Evolutionary conservation across 2,888 invertebrate species (phyloP), one percentile per base, ranked within the genome.

Genomic region (Drosophila putrida): DNA sequence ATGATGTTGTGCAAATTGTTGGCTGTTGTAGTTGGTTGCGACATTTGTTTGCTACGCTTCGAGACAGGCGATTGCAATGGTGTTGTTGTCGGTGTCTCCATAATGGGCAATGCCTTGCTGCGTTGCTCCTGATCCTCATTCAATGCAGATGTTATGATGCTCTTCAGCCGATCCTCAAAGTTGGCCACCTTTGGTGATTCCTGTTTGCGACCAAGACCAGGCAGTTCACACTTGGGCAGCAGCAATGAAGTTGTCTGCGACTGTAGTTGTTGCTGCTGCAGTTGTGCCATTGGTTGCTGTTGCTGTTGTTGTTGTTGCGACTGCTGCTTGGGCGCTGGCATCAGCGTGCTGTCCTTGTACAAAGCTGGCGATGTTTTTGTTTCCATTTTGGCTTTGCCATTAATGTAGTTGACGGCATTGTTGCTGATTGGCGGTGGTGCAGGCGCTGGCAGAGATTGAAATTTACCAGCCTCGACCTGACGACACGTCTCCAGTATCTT

Each of bases 401-500:
- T 76, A n/a, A 74, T 15, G 27, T 28, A 65, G 43, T 13, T 71
- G 10, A 61, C 6, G 13, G 58, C 10, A 4, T 28, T 60, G 20
- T 15, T 39, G 13, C 8, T 13, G 41, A 33, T 57, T 36, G 11
- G 20, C n/a, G 11, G 31, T 27, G 15, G 27, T 13, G 58, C 60
- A 27, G 65, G 28, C 43, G 39, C 38, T 11, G 66, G 55, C n/a
- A 25, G 31, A 6, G 64, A 49, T 35, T 87, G 82, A 61, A 95
- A 93, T 92, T 96, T 96, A 41, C 96, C 96, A 5, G 97, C 97
- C 93, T 98, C 97, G 67, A 97, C 96, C 93, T 97, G 97, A 1
- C 97, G 94, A 6, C 97, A 97, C 0, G 97, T 97, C 92, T 97
- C 97, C 38, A 97, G 93, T 78, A 98, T 97, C 91, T 98, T 98